Base-by-base conservation (phyloP, 1,140 invertebrate genomes). In the Vanessa tameamea region DNA sequence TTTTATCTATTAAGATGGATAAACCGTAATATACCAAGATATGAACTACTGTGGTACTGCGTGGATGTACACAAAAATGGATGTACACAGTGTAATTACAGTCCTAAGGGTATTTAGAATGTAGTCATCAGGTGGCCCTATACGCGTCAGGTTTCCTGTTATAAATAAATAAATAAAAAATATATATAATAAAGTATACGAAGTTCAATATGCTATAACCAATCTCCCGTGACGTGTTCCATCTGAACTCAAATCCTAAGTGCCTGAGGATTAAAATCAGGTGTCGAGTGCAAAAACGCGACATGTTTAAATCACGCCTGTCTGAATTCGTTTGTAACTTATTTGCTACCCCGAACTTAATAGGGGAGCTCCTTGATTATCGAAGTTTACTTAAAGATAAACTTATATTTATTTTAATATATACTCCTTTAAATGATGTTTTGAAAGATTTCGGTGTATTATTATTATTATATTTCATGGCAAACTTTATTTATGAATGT, bases 301-400 rank as follows among this genome's bases (percentile, higher is more conserved):
- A 89, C 88, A 88, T 79, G 87, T 88, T 87, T 78, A 73, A 78
- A 66, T 84, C 75, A 89, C 87, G 88, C 77, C 69, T 90, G 89
- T 91, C 89, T 86, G 82, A 84, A 77, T 82, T 82, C 78, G 80
- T 91, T 90, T 81, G 53, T 78, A 70, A 77, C 77, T 76, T 78
- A 69, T 78, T 82, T 78, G 59, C 75, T 69, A 65, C 76, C 76
- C 57, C 61, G n/a, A 72, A 57, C 68, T 59, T 59, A 59, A 59
- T 59, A 59, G 43, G 23, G 61, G 61, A 16, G 43, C 31, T 47
- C 43, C 23, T 71, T 61, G 69, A 71, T 71, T 71, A 71, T 71
- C 51, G 69, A 51, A 64, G 47, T 71, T 61, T 59, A 47, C 57
- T 64, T n/a, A 37, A 61, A 31, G 55, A 13, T 59, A 26, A 26